Evolutionary conservation across 1,140 invertebrate species (phyloP), one percentile per base, ranked within the genome.

Genomic region (Pachypsylla venusta): DNA sequence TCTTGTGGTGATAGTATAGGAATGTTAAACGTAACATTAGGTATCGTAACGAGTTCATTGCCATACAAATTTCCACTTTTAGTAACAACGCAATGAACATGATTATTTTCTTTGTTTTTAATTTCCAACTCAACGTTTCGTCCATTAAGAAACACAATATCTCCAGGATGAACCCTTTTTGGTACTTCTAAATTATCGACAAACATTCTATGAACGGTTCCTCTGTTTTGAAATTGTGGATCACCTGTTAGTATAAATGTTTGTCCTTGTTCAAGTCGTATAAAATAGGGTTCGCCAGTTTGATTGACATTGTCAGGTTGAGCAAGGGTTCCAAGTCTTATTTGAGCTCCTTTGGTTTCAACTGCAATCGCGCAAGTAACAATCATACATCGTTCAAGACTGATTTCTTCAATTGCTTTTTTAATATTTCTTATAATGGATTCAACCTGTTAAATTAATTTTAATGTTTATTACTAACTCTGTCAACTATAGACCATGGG

Each of bases 1-100:
- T 99, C 97, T 72, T 98, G 99, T 70, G 97, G 93, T 0, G 96
- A 98, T 0, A 99, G 93, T 24, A 95, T 94, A 4, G 97, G 97
- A 60, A 99, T 74, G 75, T 99, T 96, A 0, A 98, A 93, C 0
- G 90, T 83, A 0, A 95, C 82, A 13, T 93, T 93, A 1, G 93
- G 95, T 16, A 98, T 75, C 72, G 98, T 99, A 1, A 96, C 90
- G 53, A 92, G 92, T 74, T 99, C 99, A 58, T 92, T 84, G 54
- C 89, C 94, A 5, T 95, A 95, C n/a, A 99, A 75, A 66, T 79
- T 80, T 57, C 97, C 97, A 64, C 96, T 96, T 74, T 99, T 99
- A 73, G 99, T 96, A 68, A 48, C 42, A 48, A 22, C 22, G n/a
- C 42, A 48, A 19, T 48, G 42, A n/a, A 48, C 16, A 19, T 48